phyloP scores from a whole-genome alignment of 2,797 vertebrate genomes.

The Okamejei kenojei region DNA sequence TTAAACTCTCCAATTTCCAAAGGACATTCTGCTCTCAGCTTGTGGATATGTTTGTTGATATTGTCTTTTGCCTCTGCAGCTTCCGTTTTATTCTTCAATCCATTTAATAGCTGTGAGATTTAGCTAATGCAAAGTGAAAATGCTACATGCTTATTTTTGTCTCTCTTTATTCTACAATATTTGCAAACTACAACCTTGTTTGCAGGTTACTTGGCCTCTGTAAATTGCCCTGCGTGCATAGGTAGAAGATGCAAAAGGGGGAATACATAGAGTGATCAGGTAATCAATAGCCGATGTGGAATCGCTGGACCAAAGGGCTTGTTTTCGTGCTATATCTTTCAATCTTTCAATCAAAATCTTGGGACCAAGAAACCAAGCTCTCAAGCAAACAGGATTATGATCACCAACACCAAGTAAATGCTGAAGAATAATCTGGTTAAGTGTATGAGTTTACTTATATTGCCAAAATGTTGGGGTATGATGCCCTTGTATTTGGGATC shows the following conservation, averaged over 20 bases:
- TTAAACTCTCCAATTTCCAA: neutral
- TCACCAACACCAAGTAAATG: neutral
- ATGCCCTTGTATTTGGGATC: too few species aligned
- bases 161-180: neutral
- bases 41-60: neutral
- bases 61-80: neutral
- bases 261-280: too few species aligned
- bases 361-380: neutral
- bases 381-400: neutral
- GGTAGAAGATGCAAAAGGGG: too few species aligned
- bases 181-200: neutral
- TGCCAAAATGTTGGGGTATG: neutral
- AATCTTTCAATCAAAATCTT: too few species aligned
- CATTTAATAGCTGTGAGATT: neutral
- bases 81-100: neutral
- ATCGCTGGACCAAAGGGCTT: too few species aligned
- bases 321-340: too few species aligned
- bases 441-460: too few species aligned
- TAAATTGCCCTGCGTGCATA: too few species aligned
- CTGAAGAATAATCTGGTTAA: neutral
- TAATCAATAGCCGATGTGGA: too few species aligned
- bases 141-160: neutral
- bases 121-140: neutral
- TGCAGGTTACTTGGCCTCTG: too few species aligned
- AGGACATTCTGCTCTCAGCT: neutral